Conservation (phyloP, 2,113 vertebrate genomes). For the Channa maculata region DNA sequence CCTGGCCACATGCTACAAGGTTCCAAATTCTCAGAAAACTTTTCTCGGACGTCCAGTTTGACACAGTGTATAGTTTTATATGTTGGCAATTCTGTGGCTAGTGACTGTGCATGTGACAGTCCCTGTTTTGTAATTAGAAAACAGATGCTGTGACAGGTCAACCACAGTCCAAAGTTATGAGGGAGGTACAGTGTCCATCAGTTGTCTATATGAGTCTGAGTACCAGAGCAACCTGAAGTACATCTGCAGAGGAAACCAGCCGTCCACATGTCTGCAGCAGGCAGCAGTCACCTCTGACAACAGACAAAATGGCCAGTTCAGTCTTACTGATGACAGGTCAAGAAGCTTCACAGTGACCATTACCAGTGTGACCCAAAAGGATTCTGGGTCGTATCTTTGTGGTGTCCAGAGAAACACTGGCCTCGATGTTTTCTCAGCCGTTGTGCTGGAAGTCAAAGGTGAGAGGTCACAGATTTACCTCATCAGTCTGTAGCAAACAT, state of each 20-base stretch:
- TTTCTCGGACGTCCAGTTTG: no score
- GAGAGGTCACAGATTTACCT: background rate
- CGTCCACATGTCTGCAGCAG: constrained; percentile 50
- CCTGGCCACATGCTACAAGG: no score
- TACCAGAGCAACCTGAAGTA: constrained; percentile 35
- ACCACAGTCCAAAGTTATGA: background rate
- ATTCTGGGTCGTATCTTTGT: constrained; percentile 52
- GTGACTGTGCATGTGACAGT: no score
- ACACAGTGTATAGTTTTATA: no score
- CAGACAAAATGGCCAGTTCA: background rate
- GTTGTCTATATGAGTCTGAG: background rate
- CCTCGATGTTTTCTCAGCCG: constrained; percentile 52
- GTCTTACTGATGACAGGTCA: background rate
- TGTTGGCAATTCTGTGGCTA: no score
- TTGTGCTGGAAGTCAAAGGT: constrained; percentile 58
- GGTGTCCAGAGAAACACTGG: constrained; percentile 27
- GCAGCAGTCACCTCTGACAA: constrained; percentile 24
- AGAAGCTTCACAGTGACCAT: constrained; percentile 27
- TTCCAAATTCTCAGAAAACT: no score
- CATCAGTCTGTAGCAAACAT: no score
- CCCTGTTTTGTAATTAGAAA: no score
- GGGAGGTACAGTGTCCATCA: constrained; percentile 22
- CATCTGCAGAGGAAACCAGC: constrained; percentile 38
- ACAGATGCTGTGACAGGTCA: no score
- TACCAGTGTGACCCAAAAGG: constrained; percentile 1